Evolutionary conservation across 2,113 vertebrate genomes (phyloP).

Genomic region (Argyrosomus japonicus): DNA sequence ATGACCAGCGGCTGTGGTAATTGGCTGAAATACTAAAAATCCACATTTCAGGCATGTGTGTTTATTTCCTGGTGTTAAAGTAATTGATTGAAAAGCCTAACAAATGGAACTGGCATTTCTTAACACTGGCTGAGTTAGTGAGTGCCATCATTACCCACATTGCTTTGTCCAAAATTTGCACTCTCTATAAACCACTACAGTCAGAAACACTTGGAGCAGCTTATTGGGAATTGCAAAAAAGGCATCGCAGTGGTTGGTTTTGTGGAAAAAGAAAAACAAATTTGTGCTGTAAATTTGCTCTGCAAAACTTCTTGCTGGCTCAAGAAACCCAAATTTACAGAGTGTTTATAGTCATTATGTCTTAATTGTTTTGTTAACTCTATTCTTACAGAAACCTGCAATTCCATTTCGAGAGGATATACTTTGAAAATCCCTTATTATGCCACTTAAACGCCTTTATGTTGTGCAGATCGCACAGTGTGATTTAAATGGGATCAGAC

Average conservation of each 20-base stretch:
- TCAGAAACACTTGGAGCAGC: neutral
- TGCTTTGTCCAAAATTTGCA: neutral
- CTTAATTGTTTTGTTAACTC: slow-evolving; percentile 55
- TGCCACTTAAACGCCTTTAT: slow-evolving; percentile 55
- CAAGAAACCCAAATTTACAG: slow-evolving; percentile 23
- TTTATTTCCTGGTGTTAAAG: slow-evolving; percentile 4
- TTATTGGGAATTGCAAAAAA: neutral
- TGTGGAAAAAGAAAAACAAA: neutral
- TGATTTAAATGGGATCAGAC: slow-evolving; percentile 77
- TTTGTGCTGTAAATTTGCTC: neutral
- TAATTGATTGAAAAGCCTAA: slow-evolving; percentile 1
- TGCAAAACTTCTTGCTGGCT: slow-evolving; percentile 7
- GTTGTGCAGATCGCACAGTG: slow-evolving; percentile 55
- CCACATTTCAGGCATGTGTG: neutral
- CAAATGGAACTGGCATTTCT: neutral
- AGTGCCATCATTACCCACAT: slow-evolving; percentile 27
- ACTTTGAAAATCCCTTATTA: slow-evolving; percentile 59
- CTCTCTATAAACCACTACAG: neutral
- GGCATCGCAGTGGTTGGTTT: neutral
- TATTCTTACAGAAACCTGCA: slow-evolving; percentile 36
- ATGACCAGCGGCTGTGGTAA: neutral
- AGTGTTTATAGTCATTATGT: slow-evolving; percentile 46
- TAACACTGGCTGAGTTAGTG: neutral
- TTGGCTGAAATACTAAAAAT: neutral
- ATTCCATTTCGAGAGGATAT: slow-evolving; percentile 60